Evolutionary conservation across 2,888 invertebrate species (phyloP).

Genomic region (Dendrolimus houi): DNA sequence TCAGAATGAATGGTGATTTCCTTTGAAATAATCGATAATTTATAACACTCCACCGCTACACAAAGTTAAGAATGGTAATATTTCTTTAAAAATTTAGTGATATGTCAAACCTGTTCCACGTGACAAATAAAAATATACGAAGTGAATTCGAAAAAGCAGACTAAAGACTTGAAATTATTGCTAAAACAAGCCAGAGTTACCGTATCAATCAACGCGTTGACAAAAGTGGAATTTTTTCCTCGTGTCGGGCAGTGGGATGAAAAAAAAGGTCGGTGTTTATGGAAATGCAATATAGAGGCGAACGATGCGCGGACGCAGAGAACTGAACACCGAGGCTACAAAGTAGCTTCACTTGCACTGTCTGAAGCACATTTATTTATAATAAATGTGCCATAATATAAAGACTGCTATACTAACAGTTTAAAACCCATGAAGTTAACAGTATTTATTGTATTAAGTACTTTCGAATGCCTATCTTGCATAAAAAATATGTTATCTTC

Average conservation of each 20-base stretch:
- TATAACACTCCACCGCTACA: constrained; percentile 67
- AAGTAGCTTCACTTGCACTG: constrained; percentile 19
- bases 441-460: too few species aligned
- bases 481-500: too few species aligned
- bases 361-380: too few species aligned
- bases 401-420: too few species aligned
- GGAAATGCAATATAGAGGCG: constrained; percentile 57
- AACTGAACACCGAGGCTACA: neutral
- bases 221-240: constrained; percentile 63
- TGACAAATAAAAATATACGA: constrained; percentile 70
- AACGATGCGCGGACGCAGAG: constrained; percentile 32
- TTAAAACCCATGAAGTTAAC: too few species aligned
- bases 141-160: constrained; percentile 45
- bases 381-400: too few species aligned
- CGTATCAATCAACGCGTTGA: constrained; percentile 74
- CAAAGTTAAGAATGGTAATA: constrained; percentile 65
- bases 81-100: constrained; percentile 74
- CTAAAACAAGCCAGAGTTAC: constrained; percentile 74
- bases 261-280: constrained; percentile 66
- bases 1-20: constrained; percentile 55
- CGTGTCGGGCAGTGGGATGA: constrained; percentile 45
- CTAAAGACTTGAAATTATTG: constrained; percentile 60
- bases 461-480: too few species aligned
- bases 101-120: constrained; percentile 71
- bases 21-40: constrained; percentile 52